Percentiles rank a stretch among this genome's conserved stretches.
These are phyloP conservation scores for Agrotis segetum DNA, from an alignment of 2,888 invertebrate genomes.

Conservation along the genomic window DNA sequence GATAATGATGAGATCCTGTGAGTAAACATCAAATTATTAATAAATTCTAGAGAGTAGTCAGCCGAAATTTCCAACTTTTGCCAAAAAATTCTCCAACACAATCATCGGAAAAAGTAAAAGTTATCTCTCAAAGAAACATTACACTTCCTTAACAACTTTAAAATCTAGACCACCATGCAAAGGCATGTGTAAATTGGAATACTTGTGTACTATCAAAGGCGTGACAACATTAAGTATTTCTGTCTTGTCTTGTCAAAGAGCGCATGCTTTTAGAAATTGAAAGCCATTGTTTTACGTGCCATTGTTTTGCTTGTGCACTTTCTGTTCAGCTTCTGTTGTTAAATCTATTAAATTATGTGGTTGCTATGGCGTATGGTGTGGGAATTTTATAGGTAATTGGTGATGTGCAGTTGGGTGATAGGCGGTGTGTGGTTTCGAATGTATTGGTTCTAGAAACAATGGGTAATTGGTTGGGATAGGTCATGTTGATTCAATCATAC, in stretches of 20 bases:
- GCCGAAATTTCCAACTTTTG: background rate
- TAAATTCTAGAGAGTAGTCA: too few relatives aligned
- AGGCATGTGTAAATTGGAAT: slow-evolving; percentile 49
- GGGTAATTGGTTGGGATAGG: background rate
- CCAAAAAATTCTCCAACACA: background rate
- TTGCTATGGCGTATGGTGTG: slow-evolving; percentile 31
- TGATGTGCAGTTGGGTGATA: slow-evolving; percentile 1
- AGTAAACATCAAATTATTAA: too few relatives aligned
- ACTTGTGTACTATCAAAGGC: slow-evolving; percentile 26
- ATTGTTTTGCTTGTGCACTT: slow-evolving; percentile 61
- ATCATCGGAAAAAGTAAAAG: background rate
- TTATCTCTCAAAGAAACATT: background rate
- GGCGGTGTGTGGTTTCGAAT: background rate
- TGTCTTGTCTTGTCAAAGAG: slow-evolving; percentile 53
- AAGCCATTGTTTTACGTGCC: slow-evolving; percentile 64
- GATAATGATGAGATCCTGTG: too few relatives aligned
- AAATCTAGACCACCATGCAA: slow-evolving; percentile 34
- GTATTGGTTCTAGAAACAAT: background rate
- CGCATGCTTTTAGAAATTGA: slow-evolving; percentile 65
- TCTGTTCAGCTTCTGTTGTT: slow-evolving; percentile 57
- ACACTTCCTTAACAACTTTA: slow-evolving; percentile 9
- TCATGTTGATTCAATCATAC: background rate
- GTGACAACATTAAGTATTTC: slow-evolving; percentile 56
- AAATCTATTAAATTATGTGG: slow-evolving; percentile 45
- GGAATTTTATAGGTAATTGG: slow-evolving; percentile 43